Evolutionary conservation across 2,797 vertebrate genomes (phyloP).

Genomic region (Pogonophryne albipinna): DNA sequence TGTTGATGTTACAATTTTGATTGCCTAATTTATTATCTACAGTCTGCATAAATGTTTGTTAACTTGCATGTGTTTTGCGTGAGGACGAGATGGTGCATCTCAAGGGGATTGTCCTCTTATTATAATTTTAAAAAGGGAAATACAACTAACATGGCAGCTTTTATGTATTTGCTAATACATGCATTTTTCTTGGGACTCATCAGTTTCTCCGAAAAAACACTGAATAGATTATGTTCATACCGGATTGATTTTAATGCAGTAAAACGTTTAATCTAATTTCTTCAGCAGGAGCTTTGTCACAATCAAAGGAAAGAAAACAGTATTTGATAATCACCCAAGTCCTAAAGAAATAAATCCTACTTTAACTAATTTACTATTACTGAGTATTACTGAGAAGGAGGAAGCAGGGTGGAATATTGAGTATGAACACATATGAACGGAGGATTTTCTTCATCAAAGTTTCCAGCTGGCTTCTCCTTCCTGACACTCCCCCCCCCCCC

Average conservation of each 20-base stretch:
- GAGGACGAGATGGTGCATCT: no score
- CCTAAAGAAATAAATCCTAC: no score
- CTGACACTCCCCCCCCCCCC: slow-evolving; percentile 23
- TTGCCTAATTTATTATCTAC: no score
- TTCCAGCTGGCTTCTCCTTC: slow-evolving; percentile 32
- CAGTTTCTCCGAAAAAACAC: not conserved
- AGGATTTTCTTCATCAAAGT: slow-evolving; percentile 25
- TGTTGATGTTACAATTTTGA: no score
- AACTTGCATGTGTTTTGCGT: no score
- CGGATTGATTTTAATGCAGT: not conserved
- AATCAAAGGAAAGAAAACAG: no score
- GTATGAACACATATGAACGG: not conserved
- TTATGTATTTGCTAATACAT: not conserved
- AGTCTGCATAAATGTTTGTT: no score
- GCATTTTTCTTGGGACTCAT: not conserved
- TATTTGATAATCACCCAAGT: no score
- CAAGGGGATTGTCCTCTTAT: no score
- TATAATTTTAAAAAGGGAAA: no score
- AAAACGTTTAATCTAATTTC: not conserved
- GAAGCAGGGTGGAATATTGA: not conserved
- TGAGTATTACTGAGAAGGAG: not conserved
- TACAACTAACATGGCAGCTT: not conserved
- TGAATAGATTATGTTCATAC: not conserved
- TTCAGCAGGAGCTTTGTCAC: no score
- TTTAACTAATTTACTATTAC: no score